These are phyloP conservation scores for Sinodicranocentrus sp. DNA, from an alignment of 2,888 invertebrate genomes.

Conservation along the genomic window DNA sequence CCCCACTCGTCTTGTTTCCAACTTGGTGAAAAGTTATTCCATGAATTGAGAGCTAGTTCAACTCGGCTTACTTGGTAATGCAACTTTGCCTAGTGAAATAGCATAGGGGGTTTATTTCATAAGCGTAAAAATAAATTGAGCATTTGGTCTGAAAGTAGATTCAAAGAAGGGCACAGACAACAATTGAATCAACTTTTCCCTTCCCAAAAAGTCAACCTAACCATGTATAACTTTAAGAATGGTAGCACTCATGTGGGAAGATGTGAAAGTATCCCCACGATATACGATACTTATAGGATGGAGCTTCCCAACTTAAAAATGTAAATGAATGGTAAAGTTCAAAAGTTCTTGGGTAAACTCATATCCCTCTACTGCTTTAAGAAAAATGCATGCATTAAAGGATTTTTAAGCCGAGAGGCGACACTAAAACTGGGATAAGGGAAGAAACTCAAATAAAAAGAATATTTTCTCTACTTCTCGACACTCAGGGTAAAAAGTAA, in stretches of 20 bases:
- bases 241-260: too few relatives aligned
- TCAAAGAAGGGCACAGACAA: neutral
- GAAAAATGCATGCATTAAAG: neutral
- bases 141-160: slow-evolving; percentile 4
- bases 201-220: neutral
- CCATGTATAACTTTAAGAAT: neutral
- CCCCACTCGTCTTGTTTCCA: too few relatives aligned
- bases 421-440: neutral
- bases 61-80: too few relatives aligned
- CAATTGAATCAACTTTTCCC: slow-evolving; percentile 24
- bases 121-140: slow-evolving; percentile 24
- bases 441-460: neutral
- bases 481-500: neutral
- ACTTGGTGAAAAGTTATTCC: too few relatives aligned
- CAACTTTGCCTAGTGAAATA: too few relatives aligned
- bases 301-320: too few relatives aligned
- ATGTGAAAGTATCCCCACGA: too few relatives aligned
- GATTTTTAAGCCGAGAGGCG: neutral
- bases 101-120: slow-evolving; percentile 3
- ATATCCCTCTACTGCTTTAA: neutral
- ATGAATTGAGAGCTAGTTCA: too few relatives aligned
- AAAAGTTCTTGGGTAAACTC: too few relatives aligned
- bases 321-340: too few relatives aligned
- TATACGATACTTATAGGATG: too few relatives aligned
- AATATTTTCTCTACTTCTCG: neutral